These are phyloP conservation scores for Poecilia velifera DNA, from an alignment of 2,797 vertebrate genomes.

Conservation along the genomic window DNA sequence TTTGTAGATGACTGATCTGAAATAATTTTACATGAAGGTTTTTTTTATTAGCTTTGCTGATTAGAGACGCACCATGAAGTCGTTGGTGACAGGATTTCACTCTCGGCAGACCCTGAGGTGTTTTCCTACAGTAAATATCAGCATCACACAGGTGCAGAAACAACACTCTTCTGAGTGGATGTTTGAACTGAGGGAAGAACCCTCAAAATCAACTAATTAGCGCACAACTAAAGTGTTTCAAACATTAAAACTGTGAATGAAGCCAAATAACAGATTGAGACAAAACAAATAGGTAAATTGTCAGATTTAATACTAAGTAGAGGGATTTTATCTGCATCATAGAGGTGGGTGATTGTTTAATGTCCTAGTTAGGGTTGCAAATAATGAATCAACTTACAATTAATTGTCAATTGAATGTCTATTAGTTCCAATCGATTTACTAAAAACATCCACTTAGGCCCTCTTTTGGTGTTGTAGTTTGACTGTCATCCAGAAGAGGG, in stretches of 20 bases:
- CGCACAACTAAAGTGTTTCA: neutral
- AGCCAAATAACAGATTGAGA: neutral
- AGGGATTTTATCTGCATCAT: slow-evolving; percentile 9
- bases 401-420: too few relatives aligned
- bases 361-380: slow-evolving; percentile 17
- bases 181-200: neutral
- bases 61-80: neutral
- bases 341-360: slow-evolving; percentile 22
- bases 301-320: neutral
- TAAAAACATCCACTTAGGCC: too few relatives aligned
- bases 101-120: neutral
- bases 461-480: too few relatives aligned
- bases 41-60: neutral
- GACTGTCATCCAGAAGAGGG: too few relatives aligned
- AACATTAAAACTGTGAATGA: neutral
- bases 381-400: too few relatives aligned
- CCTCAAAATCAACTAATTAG: neutral
- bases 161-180: neutral
- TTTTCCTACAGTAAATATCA: neutral
- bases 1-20: slow-evolving; percentile 12
- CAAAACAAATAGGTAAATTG: neutral
- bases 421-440: too few relatives aligned
- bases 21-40: neutral
- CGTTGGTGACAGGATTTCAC: neutral
- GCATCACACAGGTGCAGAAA: neutral